Evolutionary conservation across 1,140 invertebrate species (phyloP).

Genomic region (Drosophila nikananu): DNA sequence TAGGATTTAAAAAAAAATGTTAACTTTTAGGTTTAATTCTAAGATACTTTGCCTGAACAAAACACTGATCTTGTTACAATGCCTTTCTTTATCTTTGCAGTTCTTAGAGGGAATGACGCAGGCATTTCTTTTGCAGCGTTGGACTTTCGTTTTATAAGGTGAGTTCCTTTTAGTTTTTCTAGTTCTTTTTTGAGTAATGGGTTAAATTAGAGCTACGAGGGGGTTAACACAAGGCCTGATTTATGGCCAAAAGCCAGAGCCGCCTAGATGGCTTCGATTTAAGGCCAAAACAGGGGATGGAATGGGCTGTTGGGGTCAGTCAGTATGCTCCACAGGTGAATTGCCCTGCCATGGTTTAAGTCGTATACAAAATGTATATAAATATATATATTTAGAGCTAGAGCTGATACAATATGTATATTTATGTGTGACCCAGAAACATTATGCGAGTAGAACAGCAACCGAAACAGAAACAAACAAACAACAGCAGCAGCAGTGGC

Average conservation of each 20-base stretch:
- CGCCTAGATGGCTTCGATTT: slow-evolving; percentile 22
- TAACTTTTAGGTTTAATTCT: background rate
- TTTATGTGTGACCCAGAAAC: slow-evolving; percentile 74
- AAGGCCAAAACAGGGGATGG: slow-evolving; percentile 2
- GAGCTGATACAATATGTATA: slow-evolving; percentile 11
- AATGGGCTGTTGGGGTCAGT: background rate
- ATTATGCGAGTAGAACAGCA: slow-evolving; percentile 64
- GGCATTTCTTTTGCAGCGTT: slow-evolving; percentile 86
- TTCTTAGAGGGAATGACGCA: slow-evolving; percentile 85
- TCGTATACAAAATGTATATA: slow-evolving; percentile 12
- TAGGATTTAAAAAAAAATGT: too few relatives aligned
- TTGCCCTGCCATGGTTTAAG: slow-evolving; percentile 4
- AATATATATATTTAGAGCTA: slow-evolving; percentile 23
- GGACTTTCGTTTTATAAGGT: slow-evolving; percentile 85
- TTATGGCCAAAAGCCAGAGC: slow-evolving; percentile 2
- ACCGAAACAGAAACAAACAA: slow-evolving; percentile 48
- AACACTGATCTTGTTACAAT: slow-evolving; percentile 6
- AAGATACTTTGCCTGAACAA: background rate
- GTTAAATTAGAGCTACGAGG: background rate
- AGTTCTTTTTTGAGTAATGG: background rate
- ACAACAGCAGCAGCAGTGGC: slow-evolving; percentile 21
- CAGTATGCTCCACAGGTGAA: slow-evolving; percentile 21
- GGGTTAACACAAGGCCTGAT: background rate
- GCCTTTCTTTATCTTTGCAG: slow-evolving; percentile 55
- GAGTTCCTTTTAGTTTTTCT: slow-evolving; percentile 24